Percentiles rank a stretch among this genome's conserved stretches.
phyloP scores from a whole-genome alignment of 1,140 invertebrate species.

The Lethocerus indicus region DNA sequence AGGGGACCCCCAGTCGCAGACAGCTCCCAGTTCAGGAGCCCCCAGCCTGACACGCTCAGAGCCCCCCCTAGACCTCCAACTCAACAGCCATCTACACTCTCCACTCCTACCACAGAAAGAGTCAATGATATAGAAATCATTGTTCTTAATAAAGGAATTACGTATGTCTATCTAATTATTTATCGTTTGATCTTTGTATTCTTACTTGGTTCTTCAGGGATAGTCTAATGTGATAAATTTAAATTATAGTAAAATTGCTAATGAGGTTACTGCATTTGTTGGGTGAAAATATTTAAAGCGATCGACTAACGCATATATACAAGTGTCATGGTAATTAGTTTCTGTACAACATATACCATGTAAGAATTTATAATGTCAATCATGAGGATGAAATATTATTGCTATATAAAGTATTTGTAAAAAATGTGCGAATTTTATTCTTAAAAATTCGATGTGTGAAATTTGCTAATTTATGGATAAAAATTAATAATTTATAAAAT shows the following conservation, averaged over 20 bases:
- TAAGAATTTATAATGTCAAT: too few species aligned
- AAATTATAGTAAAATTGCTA: neutral
- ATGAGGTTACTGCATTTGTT: neutral
- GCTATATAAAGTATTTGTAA: neutral
- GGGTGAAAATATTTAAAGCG: neutral
- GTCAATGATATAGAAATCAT: constrained; percentile 77
- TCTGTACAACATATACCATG: too few species aligned
- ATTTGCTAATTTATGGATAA: neutral
- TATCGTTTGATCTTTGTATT: neutral
- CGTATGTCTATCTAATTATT: constrained; percentile 35
- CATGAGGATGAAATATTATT: too few species aligned
- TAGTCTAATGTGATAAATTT: neutral
- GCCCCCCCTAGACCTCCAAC: constrained; percentile 25
- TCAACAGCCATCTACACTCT: constrained; percentile 16
- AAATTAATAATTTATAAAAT: neutral
- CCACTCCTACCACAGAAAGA: constrained; percentile 26
- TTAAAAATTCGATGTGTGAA: neutral
- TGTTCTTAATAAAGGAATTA: constrained; percentile 57
- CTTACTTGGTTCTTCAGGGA: neutral
- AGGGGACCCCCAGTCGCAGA: too few species aligned
- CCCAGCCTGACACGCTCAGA: too few species aligned
- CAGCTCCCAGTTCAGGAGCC: too few species aligned
- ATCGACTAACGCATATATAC: neutral
- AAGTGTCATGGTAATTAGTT: neutral
- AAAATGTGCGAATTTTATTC: neutral